Evolutionary conservation across 2,797 vertebrate genomes (phyloP).

Genomic region (Gadopsis bispinosus): DNA sequence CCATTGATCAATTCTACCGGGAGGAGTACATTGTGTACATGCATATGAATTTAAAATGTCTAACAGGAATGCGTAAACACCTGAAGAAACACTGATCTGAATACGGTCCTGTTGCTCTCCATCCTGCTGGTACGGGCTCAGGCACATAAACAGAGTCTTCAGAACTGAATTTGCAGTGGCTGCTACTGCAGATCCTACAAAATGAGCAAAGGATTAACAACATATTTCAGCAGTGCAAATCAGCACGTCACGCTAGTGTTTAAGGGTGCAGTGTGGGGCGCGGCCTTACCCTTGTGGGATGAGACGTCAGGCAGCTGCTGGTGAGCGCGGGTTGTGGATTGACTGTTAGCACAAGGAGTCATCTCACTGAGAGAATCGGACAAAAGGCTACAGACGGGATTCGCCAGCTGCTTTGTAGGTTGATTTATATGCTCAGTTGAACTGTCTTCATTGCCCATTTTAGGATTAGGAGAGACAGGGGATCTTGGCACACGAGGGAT

Average conservation of each 20-base stretch:
- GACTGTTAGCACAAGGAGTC: neutral
- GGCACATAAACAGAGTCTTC: constrained; percentile 69
- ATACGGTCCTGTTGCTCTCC: neutral
- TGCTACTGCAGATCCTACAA: neutral
- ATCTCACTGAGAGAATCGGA: neutral
- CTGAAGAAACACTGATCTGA: constrained; percentile 14
- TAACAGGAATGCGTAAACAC: constrained; percentile 15
- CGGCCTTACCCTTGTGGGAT: constrained; percentile 42
- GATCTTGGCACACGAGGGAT: neutral
- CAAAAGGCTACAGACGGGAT: neutral
- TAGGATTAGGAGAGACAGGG: neutral
- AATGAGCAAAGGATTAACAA: neutral
- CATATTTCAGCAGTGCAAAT: neutral
- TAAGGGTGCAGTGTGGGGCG: too few species aligned
- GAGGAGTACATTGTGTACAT: neutral
- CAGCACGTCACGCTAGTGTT: neutral
- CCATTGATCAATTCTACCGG: neutral
- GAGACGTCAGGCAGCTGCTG: neutral
- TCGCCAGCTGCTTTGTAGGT: neutral
- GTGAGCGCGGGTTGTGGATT: neutral
- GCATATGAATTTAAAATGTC: neutral
- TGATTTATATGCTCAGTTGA: neutral
- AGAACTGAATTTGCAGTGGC: constrained; percentile 52
- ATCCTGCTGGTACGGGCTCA: constrained; percentile 62
- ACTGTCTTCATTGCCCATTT: neutral